Evolutionary conservation across 1,140 invertebrate genomes (phyloP), one percentile per base, ranked within the genome.

Genomic region (Oscheius sp.): DNA sequence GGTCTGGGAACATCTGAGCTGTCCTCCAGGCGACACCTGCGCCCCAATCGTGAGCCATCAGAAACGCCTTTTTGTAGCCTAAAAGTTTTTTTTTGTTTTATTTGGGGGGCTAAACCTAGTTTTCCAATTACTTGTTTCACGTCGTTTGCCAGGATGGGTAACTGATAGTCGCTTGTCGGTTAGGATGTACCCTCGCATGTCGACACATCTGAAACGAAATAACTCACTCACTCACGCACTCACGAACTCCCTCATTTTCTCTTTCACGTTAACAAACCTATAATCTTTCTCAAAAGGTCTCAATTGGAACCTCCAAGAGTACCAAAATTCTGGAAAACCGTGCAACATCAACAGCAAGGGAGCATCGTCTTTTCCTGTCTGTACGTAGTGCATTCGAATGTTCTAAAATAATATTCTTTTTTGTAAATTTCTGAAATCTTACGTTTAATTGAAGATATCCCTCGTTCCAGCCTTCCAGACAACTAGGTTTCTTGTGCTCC

Each of bases 1-100:
- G 80, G 36, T 91, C 88, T 3, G 90, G 90, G 76, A 89, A 87
- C 20, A 88, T 79, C 28, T 88, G 86, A 1, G 89, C 86, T 77
- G 29, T 29, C 45, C 88, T 88, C 90, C 90, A 92, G 18, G 89
- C 90, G 13, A 93, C 81, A 29, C 90, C 85, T 18, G 89, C 92
- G 28, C 92, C 92, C 78, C 92, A 87, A 85, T 93, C 92, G 84
- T 94, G 92, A 0, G 89, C 91, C 20, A 93, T 88, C 59, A 94
- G 82, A 29, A 86, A 88, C 10, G 64, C 73, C 38, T 73, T 75
- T 62, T 69, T 73, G 0, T 69, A 73, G 3, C 68, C 70, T 89
- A 59, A 67, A 64, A 4, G 13, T 13, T 23, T 15, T 13, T 13
- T 10, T n/a, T n/a, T n/a, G 34, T 32, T 10, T 15, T 18, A 45